Base-by-base conservation (phyloP, 30 jellyfish, hydroid and myxozoan species). In the Cassiopea xamachana region DNA sequence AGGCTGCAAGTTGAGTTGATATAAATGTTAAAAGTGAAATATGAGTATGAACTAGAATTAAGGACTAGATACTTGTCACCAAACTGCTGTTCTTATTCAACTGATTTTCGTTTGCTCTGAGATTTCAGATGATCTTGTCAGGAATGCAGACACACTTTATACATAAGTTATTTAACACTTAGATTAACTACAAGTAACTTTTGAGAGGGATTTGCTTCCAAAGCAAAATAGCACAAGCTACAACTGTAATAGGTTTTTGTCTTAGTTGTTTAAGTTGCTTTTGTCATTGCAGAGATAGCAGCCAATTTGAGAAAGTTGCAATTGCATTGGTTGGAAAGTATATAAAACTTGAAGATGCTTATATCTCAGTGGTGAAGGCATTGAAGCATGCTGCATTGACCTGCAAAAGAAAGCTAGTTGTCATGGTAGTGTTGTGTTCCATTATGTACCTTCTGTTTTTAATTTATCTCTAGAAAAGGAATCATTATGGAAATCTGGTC, bases 241-340 rank as follows among this genome's bases (percentile, higher is more conserved):
- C 64, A 55, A 55, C 10, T 10, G 64, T 55, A 55, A 55, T 3
- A 3, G 64, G 64, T 3, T 55, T 6, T 55, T 3, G 64, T 10
- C 64, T 3, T 55, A 3, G 64, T 55, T 6, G 12, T 10, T 55
- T 3, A 55, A 55, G 7, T 10, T 3, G 12, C 64, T 3, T 55
- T 71, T 71, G 6, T 1, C 62, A 73, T 75, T 73, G 15, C 75
- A 95, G 98, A 67, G 89, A 85, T 59, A 83, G 92, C 69, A 93
- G 87, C 46, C 98, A 93, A 1, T 88, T 67, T 60, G 99, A 92
- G 1, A 94, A 75, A 77, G 99, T 97, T 15, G 86, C 46, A 15
- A 93, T 97, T 75, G 99, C 98, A 1, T 74, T 97, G 72, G 99
- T 97, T 88, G 99, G 99, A 27, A 97, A 97, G 82, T 97, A 97